Conservation (phyloP, 2,797 vertebrate genomes). For the Ibycter americanus region DNA sequence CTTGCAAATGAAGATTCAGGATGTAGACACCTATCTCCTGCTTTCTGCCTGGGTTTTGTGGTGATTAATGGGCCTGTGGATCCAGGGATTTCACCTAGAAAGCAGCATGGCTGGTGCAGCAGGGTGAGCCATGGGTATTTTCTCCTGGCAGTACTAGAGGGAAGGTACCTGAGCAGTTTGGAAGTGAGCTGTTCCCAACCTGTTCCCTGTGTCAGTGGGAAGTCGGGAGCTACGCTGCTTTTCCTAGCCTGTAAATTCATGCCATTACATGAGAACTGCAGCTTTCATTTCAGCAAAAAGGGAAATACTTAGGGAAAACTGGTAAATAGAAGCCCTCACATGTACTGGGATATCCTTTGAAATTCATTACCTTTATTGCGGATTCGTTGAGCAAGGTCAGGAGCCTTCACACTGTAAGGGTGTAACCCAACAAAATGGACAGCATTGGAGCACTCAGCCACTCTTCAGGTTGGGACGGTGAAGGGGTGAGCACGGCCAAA, state of each 20-base stretch:
- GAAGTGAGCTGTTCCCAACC: background rate
- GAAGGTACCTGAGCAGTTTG: background rate
- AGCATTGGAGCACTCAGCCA: background rate
- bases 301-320: background rate
- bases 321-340: background rate
- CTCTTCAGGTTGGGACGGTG: background rate
- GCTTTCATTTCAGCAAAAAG: background rate
- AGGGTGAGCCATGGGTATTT: background rate
- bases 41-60: background rate
- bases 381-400: background rate
- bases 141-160: constrained; percentile 19
- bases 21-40: background rate
- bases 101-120: background rate
- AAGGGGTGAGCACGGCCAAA: background rate
- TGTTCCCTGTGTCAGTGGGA: background rate
- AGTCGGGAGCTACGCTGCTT: background rate
- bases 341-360: background rate
- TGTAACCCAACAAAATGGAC: background rate
- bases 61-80: background rate
- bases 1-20: background rate
- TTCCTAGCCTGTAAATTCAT: background rate
- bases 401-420: background rate
- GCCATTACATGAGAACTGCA: background rate
- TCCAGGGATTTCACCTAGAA: background rate
- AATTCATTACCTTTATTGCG: background rate